Percentiles rank a stretch among this genome's conserved stretches.
Conservation (phyloP, 2,113 vertebrate species). For the Platichthys stellatus region DNA sequence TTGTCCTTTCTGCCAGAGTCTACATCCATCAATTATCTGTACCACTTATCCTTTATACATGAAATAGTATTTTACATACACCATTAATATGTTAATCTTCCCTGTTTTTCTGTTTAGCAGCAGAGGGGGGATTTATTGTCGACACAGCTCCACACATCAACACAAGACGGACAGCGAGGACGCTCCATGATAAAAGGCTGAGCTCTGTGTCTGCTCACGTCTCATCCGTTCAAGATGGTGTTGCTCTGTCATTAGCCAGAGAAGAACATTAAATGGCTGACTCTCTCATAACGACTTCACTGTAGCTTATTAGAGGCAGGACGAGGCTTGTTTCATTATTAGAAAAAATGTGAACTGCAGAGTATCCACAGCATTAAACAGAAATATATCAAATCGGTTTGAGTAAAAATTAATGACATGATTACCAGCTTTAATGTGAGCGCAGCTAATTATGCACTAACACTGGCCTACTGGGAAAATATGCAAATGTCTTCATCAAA, state of each 20-base stretch:
- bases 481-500: slow-evolving; percentile 27
- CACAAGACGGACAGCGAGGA: background rate
- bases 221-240: slow-evolving; percentile 11
- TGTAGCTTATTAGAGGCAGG: slow-evolving; percentile 8
- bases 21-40: background rate
- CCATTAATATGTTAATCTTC: background rate
- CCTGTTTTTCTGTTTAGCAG: slow-evolving; percentile 7
- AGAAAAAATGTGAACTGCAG: background rate
- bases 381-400: background rate
- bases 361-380: background rate
- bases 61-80: background rate
- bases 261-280: background rate
- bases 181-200: slow-evolving; percentile 1
- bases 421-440: slow-evolving; percentile 31
- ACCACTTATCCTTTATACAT: background rate
- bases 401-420: slow-evolving; percentile 5
- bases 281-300: background rate
- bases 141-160: background rate
- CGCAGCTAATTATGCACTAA: background rate
- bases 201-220: background rate
- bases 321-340: background rate
- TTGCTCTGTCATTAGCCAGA: background rate
- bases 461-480: slow-evolving; percentile 18
- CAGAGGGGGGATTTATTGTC: background rate
- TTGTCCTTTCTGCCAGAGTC: background rate